phyloP scores from a whole-genome alignment of 2,888 invertebrate species.

The Masnerella sp. region DNA sequence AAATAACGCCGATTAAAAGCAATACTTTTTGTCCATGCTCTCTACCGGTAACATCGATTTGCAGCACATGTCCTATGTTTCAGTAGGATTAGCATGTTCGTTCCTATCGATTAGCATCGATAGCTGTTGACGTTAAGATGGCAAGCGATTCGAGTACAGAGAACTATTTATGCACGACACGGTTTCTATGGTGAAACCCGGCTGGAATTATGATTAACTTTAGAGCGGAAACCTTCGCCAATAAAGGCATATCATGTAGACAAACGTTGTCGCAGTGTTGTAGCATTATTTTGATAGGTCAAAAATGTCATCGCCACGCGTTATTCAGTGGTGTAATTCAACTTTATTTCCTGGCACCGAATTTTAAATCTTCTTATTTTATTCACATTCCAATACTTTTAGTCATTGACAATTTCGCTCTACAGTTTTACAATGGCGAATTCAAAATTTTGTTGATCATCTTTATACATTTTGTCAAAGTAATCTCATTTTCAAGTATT shows the following conservation, averaged over 20 bases:
- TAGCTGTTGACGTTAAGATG: constrained; percentile 44
- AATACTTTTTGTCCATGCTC: too few species aligned
- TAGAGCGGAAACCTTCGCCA: constrained; percentile 6
- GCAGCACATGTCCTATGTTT: constrained; percentile 65
- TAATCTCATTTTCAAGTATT: too few species aligned
- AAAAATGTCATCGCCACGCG: too few species aligned
- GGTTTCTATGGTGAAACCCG: too few species aligned
- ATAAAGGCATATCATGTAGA: constrained; percentile 48
- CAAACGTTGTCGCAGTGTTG: not conserved
- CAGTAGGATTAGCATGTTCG: constrained; percentile 59
- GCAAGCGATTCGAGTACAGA: too few species aligned
- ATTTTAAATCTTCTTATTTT: too few species aligned
- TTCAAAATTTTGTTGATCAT: not conserved
- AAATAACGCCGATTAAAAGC: too few species aligned
- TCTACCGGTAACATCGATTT: constrained; percentile 58
- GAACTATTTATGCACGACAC: too few species aligned
- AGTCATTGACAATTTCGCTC: constrained; percentile 17
- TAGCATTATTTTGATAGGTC: not conserved
- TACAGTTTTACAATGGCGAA: too few species aligned
- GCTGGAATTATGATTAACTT: too few species aligned
- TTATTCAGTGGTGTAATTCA: not conserved
- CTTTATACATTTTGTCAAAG: too few species aligned
- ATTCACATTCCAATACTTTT: too few species aligned
- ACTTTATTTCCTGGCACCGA: not conserved
- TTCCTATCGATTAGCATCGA: constrained; percentile 53